phyloP scores from a whole-genome alignment of 2,113 vertebrate species.

The Thunnus maccoyii region DNA sequence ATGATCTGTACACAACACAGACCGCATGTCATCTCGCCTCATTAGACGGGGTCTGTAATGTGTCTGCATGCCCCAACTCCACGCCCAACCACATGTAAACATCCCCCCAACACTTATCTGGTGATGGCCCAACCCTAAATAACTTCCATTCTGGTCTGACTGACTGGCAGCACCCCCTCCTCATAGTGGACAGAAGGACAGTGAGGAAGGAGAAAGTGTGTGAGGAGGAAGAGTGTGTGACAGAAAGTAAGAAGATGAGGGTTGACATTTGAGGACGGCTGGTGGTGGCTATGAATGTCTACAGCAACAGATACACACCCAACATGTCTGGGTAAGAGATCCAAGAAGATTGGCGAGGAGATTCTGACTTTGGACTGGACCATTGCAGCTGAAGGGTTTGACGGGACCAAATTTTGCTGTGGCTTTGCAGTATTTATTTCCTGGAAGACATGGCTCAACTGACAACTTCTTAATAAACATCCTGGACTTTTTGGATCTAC shows the following conservation, averaged over 20 bases:
- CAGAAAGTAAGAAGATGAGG: slow-evolving; percentile 37
- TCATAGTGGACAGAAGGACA: slow-evolving; percentile 18
- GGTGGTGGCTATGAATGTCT: background rate
- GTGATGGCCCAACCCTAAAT: slow-evolving; percentile 78
- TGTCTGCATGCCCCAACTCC: slow-evolving; percentile 54
- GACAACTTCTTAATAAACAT: background rate
- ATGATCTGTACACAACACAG: background rate
- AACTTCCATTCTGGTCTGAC: slow-evolving; percentile 70
- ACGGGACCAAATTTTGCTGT: background rate
- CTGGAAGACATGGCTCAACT: background rate
- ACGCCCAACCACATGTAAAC: slow-evolving; percentile 56
- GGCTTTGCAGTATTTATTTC: background rate
- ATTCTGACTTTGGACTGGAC: background rate
- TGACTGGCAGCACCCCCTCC: slow-evolving; percentile 32
- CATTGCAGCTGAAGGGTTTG: background rate
- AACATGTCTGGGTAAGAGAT: background rate
- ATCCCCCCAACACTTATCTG: slow-evolving; percentile 45
- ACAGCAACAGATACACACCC: background rate
- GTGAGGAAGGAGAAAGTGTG: slow-evolving; percentile 52
- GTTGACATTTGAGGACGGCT: slow-evolving; percentile 24
- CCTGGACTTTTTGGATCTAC: background rate
- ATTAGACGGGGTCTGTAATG: slow-evolving; percentile 54
- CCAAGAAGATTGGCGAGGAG: background rate
- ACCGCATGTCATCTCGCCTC: slow-evolving; percentile 6
- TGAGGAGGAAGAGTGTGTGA: slow-evolving; percentile 10